Base-by-base conservation (phyloP, 2,113 vertebrate species). In the Gallinago undulata region DNA sequence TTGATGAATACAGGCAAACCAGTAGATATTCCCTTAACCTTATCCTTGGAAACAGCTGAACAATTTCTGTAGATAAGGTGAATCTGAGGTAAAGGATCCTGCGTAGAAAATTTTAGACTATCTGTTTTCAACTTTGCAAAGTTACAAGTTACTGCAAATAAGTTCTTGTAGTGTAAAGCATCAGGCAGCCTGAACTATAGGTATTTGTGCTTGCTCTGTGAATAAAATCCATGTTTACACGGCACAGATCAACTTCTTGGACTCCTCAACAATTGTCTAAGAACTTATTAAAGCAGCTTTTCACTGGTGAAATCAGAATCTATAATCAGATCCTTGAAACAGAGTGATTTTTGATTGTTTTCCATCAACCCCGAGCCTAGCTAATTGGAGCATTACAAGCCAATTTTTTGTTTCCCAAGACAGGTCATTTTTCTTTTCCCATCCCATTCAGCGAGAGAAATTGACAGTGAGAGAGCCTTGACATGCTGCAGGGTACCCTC, bases 381-480 rank as follows among this genome's bases (percentile, higher is more conserved):
- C 22, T 3, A 33, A 69, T 2, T 51, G 23, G 9, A 51, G 53
- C 27, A 14, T 59, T 33, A n/a, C 28, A 35, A n/a, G 39, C 39
- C 43, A 25, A 3, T 12, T 4, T 19, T 86, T 62, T n/a, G 25
- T 18, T 37, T 8, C 30, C 47, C 12, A 12, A 67, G 48, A 30
- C 45, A 33, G 31, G 2, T 23, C 8, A 43, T 86, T 33, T 33
- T 48, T 35, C 77, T 35, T 23, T 30, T 30, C 14, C 35, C 13
- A 2, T 7, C 10, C 45, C 0, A 0, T 28, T 19, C 56, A 3
- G 47, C 2, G 39, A 48, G 13, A 84, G 33, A 19, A 72, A 66
- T 6, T 27, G n/a, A 39, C 39, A 39, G 39, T 39, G 39, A 39
- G 39, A 39, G 39, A 39, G 39, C 13, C n/a, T 14, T 30, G 63